Percentiles rank a stretch among this genome's conserved stretches.
These are phyloP conservation scores for Caenorhabditis sinica DNA, from an alignment of 2,888 invertebrate genomes.

Conservation along the genomic window DNA sequence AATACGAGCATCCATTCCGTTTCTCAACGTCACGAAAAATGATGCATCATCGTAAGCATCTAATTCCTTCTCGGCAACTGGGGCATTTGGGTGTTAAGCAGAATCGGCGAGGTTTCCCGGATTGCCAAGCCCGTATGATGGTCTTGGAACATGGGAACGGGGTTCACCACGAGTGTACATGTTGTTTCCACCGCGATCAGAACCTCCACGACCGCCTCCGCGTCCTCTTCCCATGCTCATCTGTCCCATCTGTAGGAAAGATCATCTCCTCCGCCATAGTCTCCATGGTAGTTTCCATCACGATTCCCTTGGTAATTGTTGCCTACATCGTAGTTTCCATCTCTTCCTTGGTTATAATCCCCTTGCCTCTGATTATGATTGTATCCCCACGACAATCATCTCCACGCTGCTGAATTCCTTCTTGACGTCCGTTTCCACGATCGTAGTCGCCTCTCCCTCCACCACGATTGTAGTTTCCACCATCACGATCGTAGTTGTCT, in stretches of 20 bases:
- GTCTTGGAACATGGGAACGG: background rate
- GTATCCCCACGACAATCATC: background rate
- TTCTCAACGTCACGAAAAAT: background rate
- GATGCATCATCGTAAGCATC: background rate
- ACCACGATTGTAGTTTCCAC: no score
- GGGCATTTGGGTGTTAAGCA: background rate
- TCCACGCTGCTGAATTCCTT: no score
- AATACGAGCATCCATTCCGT: slow-evolving; percentile 21
- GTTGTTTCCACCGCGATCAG: background rate
- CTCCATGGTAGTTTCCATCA: background rate
- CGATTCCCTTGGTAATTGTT: background rate
- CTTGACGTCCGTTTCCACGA: no score
- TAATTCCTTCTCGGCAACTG: background rate
- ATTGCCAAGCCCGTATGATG: background rate
- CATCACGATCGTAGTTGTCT: no score
- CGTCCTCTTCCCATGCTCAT: background rate
- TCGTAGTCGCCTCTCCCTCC: no score
- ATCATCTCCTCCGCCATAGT: background rate
- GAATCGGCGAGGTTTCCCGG: background rate
- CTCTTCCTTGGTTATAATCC: background rate
- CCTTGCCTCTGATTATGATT: background rate
- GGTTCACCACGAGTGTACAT: no score
- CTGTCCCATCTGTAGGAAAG: background rate
- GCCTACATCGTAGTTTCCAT: background rate
- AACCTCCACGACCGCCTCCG: background rate